Base-by-base conservation (phyloP, 2,113 vertebrate genomes). In the Prionailurus viverrinus region DNA sequence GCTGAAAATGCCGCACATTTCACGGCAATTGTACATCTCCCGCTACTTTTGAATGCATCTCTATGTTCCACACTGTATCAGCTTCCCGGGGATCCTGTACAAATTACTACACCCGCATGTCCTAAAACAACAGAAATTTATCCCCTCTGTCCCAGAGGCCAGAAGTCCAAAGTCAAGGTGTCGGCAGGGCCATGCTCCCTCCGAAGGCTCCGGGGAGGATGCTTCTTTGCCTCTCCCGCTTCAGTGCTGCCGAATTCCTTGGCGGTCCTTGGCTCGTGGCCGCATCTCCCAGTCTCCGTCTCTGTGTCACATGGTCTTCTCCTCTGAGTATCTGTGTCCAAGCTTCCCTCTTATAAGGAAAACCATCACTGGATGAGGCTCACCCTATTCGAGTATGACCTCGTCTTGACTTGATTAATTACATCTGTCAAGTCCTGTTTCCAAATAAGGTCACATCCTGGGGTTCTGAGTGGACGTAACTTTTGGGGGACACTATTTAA, bases 251-350 rank as follows among this genome's bases (percentile, higher is more conserved):
- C 21, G 3, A 48, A 14, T 41, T 19, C n/a, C 76, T 48, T 6
- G 36, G 31, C 0, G 33, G 11, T 21, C 13, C 53, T 7, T 1
- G 5, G 71, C 33, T 5, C 16, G 3, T 1, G 29, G 12, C n/a
- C 1, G 1, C 11, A 33, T 27, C 31, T 2, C 36, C 45, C 19
- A 2, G 1, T 7, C 45, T 33, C 15, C 9, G 2, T 53, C 12
- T n/a, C 33, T 55, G 23, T 31, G 12, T 16, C 66, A 25, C 9
- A 8, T 8, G 7, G 48, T 10, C 0, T 21, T 29, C 78, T 31
- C 63, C 45, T 65, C 36, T 23, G 7, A 14, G 13, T 3, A 69
- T 76, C 7, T 21, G 23, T 21, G 31, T 53, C 92, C 39, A 27
- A 27, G 66, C 25, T 14, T 76, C 78, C 31, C 18, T 41, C 41